Base-by-base conservation (phyloP, 2,113 vertebrate genomes). In the Tamias sibiricus region DNA sequence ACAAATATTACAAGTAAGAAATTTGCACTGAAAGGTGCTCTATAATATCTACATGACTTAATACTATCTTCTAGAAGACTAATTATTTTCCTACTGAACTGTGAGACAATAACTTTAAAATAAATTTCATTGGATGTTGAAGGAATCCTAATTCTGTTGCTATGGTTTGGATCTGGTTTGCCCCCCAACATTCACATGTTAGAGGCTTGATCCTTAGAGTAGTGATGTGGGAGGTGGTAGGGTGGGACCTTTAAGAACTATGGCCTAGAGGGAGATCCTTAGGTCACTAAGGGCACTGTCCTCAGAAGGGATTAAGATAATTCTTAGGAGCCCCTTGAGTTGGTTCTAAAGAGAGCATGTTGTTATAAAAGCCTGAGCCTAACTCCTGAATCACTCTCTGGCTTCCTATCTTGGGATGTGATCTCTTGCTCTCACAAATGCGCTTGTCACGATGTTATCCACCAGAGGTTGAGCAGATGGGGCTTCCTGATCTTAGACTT, bases 41-140 rank as follows among this genome's bases (percentile, higher is more conserved):
- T 82, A 19, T 30, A 86, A 64, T 44, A 94, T 28, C 22, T 74
- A 44, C 4, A 54, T 49, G 79, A 76, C 42, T 57, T 52, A 74
- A 66, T n/a, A 26, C 8, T 8, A 6, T 91, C 62, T 64, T 89
- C 68, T 71, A 26, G 69, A 90, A 86, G 68, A 52, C 37, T 47
- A 28, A 49, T 49, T 49, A 13, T 68, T 68, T 93, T 91, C 71
- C 87, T 72, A 24, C 6, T 89, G 84, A 84, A 68, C 72, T 42
- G 7, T 72, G 24, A 74, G 76, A 49, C 35, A 44, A 32, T 77
- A 71, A 94, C 44, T 87, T 90, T 59, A 87, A 97, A 91, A 69
- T 54, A 81, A 69, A 74, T 68, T 66, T 87, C 90, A 95, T 0
- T 40, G 47, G 26, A 68, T 40, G 37, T 0, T 84, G 49, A 94